Evolutionary conservation across 1,140 invertebrate species (phyloP).

Genomic region (Aphelinus atriplicis): DNA sequence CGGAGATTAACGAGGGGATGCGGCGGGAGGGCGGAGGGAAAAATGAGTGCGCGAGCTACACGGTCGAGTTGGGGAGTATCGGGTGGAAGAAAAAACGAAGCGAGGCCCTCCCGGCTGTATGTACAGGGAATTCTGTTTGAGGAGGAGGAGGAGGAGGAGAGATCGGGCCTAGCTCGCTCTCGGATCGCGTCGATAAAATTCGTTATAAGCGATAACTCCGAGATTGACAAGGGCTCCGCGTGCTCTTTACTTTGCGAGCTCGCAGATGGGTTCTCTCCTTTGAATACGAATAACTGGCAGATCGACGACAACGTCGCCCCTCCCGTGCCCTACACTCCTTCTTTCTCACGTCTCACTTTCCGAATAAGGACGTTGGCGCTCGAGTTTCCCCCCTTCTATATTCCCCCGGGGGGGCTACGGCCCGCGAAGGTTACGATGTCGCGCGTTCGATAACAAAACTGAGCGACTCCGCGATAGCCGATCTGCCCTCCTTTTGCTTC

Average conservation of each 20-base stretch:
- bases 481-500: neutral
- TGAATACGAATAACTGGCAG: conserved; percentile 37
- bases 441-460: conserved; percentile 32
- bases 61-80: neutral
- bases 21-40: too few species aligned
- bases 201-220: conserved; percentile 32
- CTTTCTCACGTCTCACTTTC: conserved; percentile 9
- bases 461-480: neutral
- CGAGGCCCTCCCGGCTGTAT: too few species aligned
- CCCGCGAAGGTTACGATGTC: conserved; percentile 26
- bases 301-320: neutral
- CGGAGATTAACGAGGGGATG: too few species aligned
- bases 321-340: neutral
- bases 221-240: conserved; percentile 15
- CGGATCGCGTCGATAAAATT: conserved; percentile 33
- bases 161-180: neutral
- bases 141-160: neutral
- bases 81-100: neutral
- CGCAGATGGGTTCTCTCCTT: conserved; percentile 15
- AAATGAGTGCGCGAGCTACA: neutral
- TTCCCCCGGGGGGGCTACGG: conserved; percentile 1
- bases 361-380: neutral
- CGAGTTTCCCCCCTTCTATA: neutral
- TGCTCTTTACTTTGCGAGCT: neutral
- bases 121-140: too few species aligned